phyloP scores from a whole-genome alignment of 2,113 vertebrate genomes.

The Eonycteris spelaea region DNA sequence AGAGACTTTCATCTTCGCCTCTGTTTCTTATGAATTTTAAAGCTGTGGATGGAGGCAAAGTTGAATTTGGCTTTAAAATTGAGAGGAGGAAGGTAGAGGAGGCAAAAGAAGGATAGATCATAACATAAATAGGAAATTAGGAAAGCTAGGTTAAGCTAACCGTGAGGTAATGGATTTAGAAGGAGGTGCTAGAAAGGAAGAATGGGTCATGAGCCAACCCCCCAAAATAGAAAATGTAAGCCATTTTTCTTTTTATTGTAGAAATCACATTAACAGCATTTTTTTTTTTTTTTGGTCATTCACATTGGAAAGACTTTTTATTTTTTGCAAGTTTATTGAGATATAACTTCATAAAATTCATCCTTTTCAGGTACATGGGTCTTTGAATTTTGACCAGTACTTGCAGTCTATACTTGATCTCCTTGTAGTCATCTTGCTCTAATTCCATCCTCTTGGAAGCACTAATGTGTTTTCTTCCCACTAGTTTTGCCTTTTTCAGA shows the following conservation, averaged over 20 bases:
- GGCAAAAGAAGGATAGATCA: neutral
- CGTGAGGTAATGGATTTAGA: neutral
- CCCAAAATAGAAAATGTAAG: neutral
- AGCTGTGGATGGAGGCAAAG: neutral
- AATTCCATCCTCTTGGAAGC: neutral
- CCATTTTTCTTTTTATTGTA: neutral
- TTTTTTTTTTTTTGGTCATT: neutral
- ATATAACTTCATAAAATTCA: neutral
- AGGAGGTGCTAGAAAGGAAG: neutral
- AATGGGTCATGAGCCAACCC: neutral
- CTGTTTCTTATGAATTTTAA: neutral
- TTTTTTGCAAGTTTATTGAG: neutral
- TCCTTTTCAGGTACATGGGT: neutral
- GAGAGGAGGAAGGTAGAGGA: neutral
- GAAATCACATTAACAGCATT: neutral
- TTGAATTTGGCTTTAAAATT: constrained; percentile 11
- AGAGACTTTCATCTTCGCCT: neutral
- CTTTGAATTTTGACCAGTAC: constrained; percentile 9
- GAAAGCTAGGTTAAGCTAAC: neutral
- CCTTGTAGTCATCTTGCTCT: neutral
- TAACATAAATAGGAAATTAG: neutral
- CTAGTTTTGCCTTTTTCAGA: neutral
- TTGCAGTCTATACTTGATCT: neutral
- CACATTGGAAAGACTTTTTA: neutral
- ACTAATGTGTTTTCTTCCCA: neutral